Evolutionary conservation across 2,113 vertebrate species (phyloP), one percentile per base, ranked within the genome.

Genomic region (Oriolus oriolus): DNA sequence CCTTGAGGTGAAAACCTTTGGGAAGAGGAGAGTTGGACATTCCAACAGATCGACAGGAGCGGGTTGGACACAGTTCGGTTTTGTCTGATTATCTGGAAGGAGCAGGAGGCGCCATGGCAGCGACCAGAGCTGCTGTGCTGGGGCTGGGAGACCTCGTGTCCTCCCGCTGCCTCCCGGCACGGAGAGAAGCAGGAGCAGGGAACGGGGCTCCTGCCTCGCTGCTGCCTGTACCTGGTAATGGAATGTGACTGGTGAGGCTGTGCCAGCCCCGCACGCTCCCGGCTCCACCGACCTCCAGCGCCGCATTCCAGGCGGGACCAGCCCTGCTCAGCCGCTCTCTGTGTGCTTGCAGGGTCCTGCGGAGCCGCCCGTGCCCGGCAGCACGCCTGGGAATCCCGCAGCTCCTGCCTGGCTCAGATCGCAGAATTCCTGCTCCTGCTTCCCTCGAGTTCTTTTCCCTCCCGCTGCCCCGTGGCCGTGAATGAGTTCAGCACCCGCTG

Each of bases 341-440:
- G 7, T 96, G 80, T 89, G 22, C 84, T 75, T 22, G 22, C 95
- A 97, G 96, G 94, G 69, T 56, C 52, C 56, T 17, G 64, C 84
- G 27, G 19, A 47, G 42, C 80, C 24, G 79, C 75, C 69, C 13
- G 21, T 31, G 39, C n/a, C 21, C 70, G 27, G 60, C 74, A 54
- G 47, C 68, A 22, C 8, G 0, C 16, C 47, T 14, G 28, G 5
- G 78, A 66, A 74, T 13, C 1, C 5, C 41, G 37, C 65, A 49
- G 83, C 50, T 93, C 89, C 89, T 15, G 75, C 17, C 68, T 22
- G 86, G 44, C 87, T 53, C 23, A 39, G 63, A 83, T 2, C 54
- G 47, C 75, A 68, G n/a, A 84, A 78, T 52, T 70, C 82, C 87
- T 53, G 78, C 78, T 93, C 45, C 59, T 12, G 5, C 37, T 88